Evolutionary conservation across 2,113 vertebrate genomes (phyloP).

Genomic region (Barbus barbus): DNA sequence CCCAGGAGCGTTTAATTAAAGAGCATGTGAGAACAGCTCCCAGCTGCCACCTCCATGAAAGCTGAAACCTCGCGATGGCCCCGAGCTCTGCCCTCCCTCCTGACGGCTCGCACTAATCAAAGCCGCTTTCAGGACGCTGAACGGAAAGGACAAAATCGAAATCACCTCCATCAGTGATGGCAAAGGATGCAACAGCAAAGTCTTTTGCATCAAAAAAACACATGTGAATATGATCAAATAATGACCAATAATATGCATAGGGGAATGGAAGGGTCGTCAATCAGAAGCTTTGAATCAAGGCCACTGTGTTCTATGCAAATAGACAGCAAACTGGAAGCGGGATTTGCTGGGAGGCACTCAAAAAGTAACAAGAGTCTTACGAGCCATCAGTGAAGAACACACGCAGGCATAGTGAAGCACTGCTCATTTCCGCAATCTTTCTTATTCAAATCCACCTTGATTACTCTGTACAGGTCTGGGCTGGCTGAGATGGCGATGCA

Average conservation of each 20-base stretch:
- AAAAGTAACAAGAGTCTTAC: slow-evolving; percentile 72
- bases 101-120: slow-evolving; percentile 66
- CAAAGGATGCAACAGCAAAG: slow-evolving; percentile 14
- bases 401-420: slow-evolving; percentile 66
- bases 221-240: slow-evolving; percentile 72
- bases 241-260: slow-evolving; percentile 68
- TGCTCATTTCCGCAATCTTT: slow-evolving; percentile 68
- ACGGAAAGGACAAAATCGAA: slow-evolving; percentile 62
- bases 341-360: slow-evolving; percentile 67
- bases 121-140: slow-evolving; percentile 70
- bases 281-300: slow-evolving; percentile 49
- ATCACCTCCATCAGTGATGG: slow-evolving; percentile 53
- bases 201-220: slow-evolving; percentile 4
- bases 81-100: slow-evolving; percentile 11
- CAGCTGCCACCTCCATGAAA: slow-evolving; percentile 75
- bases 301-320: slow-evolving; percentile 74
- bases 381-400: slow-evolving; percentile 62
- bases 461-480: slow-evolving; percentile 59
- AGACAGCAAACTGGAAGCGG: slow-evolving; percentile 65
- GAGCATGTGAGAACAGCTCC: slow-evolving; percentile 77
- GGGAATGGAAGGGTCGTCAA: slow-evolving; percentile 41
- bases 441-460: slow-evolving; percentile 73
- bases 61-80: slow-evolving; percentile 71
- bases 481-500: slow-evolving; percentile 52
- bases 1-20: slow-evolving; percentile 80